Evolutionary conservation across 2,888 invertebrate species (phyloP).

Genomic region (Synergus umbraculus): DNA sequence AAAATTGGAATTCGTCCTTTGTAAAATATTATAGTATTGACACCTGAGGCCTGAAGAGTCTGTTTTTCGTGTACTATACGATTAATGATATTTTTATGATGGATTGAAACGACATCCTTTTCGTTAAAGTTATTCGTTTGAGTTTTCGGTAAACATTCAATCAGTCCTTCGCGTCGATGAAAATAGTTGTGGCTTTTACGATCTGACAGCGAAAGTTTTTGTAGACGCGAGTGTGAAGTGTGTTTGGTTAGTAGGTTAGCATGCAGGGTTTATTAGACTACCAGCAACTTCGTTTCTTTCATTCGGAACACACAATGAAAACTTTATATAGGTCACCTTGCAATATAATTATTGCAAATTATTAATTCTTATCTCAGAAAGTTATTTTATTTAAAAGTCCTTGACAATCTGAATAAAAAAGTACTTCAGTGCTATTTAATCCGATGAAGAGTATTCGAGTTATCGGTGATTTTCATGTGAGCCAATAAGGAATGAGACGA

Average conservation of each 20-base stretch:
- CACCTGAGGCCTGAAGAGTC: not conserved
- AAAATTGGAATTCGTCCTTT: not conserved
- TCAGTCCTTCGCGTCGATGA: not conserved
- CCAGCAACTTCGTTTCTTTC: not conserved
- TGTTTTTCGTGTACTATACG: not conserved
- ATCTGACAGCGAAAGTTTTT: not conserved
- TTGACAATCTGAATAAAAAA: not conserved
- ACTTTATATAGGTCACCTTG: not conserved
- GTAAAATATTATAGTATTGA: not conserved
- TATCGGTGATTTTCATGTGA: not conserved
- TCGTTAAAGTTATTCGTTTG: not conserved
- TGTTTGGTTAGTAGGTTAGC: not conserved
- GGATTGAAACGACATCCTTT: not conserved
- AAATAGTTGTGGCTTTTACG: not conserved
- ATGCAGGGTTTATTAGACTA: not conserved
- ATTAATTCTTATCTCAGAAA: not conserved
- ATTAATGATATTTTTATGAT: not conserved
- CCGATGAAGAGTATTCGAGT: not conserved
- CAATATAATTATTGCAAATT: not conserved
- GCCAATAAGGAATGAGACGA: not conserved
- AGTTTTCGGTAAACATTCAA: not conserved
- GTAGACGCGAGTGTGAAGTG: not conserved
- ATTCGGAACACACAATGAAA: not conserved
- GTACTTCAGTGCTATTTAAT: not conserved
- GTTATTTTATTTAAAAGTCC: not conserved